A percentile compares a stretch with the other conserved stretches of the same genome.
These are phyloP conservation scores for Danionella dracula DNA, from an alignment of 2,797 vertebrate species.

Conservation along the genomic window DNA sequence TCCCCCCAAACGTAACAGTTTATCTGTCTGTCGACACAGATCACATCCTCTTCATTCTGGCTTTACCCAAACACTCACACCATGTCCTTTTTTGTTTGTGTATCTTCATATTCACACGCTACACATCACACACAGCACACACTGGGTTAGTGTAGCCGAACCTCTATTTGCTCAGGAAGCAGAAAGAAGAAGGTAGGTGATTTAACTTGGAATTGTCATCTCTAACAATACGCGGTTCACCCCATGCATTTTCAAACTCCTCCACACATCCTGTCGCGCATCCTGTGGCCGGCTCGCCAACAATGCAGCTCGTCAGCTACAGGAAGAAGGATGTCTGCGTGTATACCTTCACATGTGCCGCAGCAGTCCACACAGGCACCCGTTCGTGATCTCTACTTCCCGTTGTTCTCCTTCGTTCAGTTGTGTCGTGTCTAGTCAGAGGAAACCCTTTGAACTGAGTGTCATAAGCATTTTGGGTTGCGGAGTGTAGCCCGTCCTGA, in stretches of 20 bases:
- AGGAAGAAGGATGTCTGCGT: constrained; percentile 7
- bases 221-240: background rate
- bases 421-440: background rate
- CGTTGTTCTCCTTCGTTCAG: background rate
- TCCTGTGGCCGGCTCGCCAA: background rate
- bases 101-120: constrained; percentile 14
- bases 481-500: constrained; percentile 20
- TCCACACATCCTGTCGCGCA: constrained; percentile 5
- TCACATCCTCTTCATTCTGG: background rate
- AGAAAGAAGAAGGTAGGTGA: constrained; percentile 50
- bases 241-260: constrained; percentile 7
- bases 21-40: background rate
- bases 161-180: constrained; percentile 46
- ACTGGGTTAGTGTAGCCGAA: constrained; percentile 21
- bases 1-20: background rate
- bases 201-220: constrained; percentile 40
- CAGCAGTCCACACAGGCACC: background rate
- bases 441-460: background rate
- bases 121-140: constrained; percentile 11
- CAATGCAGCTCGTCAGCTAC: background rate
- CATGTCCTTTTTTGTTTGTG: background rate
- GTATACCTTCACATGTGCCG: background rate
- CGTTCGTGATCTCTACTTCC: background rate
- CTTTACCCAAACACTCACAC: background rate
- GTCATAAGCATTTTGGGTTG: background rate